Conservation (phyloP, 2,888 invertebrate genomes). For the Chesias legatella region DNA sequence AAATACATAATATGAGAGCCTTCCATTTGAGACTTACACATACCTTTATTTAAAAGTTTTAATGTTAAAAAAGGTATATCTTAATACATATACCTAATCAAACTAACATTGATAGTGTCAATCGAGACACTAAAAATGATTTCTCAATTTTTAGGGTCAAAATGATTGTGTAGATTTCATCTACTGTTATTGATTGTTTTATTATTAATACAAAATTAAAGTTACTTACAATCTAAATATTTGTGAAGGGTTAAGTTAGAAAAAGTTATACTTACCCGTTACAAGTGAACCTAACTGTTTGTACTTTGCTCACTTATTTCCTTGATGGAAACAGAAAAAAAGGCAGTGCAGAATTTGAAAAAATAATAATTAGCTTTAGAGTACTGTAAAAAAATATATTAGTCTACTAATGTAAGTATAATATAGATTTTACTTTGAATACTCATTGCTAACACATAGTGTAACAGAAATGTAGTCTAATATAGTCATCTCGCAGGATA, state of each 20-base stretch:
- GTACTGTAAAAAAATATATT: slow-evolving; percentile 24
- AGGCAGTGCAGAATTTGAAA: slow-evolving; percentile 2
- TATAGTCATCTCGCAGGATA: slow-evolving; percentile 1
- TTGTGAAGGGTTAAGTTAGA: slow-evolving; percentile 45
- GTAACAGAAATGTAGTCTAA: slow-evolving; percentile 5
- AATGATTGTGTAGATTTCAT: slow-evolving; percentile 66
- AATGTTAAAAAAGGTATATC: slow-evolving; percentile 9
- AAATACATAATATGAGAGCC: slow-evolving; percentile 44
- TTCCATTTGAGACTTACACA: slow-evolving; percentile 68
- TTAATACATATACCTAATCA: slow-evolving; percentile 16
- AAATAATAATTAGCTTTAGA: slow-evolving; percentile 5
- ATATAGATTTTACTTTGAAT: slow-evolving; percentile 15
- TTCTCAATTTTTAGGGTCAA: slow-evolving; percentile 50
- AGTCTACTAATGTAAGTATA: slow-evolving; percentile 23
- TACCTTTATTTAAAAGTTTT: slow-evolving; percentile 31
- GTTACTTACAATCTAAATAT: slow-evolving; percentile 50
- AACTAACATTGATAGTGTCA: slow-evolving; percentile 41
- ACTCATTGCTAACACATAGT: slow-evolving; percentile 11
- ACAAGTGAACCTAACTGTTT: slow-evolving; percentile 35
- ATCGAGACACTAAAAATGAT: slow-evolving; percentile 53
- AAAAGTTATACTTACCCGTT: slow-evolving; percentile 56
- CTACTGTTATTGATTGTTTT: slow-evolving; percentile 50
- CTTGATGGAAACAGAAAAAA: not conserved
- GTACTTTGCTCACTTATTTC: slow-evolving; percentile 45
- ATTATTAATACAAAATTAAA: slow-evolving; percentile 47